These are phyloP conservation scores for Agelaius phoeniceus DNA, from an alignment of 2,113 vertebrate species.

Conservation along the genomic window DNA sequence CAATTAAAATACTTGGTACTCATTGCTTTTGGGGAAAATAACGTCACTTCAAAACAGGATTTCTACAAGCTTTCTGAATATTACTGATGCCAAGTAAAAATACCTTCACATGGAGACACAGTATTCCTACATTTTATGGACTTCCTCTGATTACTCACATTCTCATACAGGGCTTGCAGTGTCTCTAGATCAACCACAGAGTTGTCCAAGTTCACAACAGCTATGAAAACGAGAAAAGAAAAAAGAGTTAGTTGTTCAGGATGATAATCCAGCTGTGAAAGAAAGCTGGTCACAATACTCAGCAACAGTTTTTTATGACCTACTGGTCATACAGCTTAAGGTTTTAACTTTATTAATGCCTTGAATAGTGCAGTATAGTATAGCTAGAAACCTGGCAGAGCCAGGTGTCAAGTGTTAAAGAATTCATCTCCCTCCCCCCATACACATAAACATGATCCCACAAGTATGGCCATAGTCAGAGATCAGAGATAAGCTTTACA, in stretches of 20 bases:
- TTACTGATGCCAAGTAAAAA: background rate
- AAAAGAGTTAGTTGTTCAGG: conserved; percentile 49
- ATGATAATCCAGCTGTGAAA: conserved; percentile 49
- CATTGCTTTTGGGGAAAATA: background rate
- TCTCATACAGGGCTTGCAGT: conserved; percentile 96
- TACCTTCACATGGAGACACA: background rate
- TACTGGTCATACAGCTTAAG: background rate
- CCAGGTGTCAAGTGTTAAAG: conserved; percentile 47
- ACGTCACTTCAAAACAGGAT: background rate
- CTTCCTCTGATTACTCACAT: conserved; percentile 84
- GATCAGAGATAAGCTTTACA: conserved; percentile 57
- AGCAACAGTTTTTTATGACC: conserved; percentile 21
- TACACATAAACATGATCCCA: conserved; percentile 27
- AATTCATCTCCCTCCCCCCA: conserved; percentile 40
- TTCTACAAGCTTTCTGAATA: background rate
- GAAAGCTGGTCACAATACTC: background rate
- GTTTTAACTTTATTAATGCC: conserved; percentile 17
- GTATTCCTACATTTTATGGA: background rate
- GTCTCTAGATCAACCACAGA: conserved; percentile 96
- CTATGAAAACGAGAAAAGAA: conserved; percentile 67
- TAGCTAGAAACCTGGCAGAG: background rate
- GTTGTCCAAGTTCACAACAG: conserved; percentile 96
- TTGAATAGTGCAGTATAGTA: background rate
- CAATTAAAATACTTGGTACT: background rate
- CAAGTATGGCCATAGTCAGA: conserved; percentile 22